phyloP scores from a whole-genome alignment of 2,797 vertebrate genomes.

The Sarcophilus harrisii region DNA sequence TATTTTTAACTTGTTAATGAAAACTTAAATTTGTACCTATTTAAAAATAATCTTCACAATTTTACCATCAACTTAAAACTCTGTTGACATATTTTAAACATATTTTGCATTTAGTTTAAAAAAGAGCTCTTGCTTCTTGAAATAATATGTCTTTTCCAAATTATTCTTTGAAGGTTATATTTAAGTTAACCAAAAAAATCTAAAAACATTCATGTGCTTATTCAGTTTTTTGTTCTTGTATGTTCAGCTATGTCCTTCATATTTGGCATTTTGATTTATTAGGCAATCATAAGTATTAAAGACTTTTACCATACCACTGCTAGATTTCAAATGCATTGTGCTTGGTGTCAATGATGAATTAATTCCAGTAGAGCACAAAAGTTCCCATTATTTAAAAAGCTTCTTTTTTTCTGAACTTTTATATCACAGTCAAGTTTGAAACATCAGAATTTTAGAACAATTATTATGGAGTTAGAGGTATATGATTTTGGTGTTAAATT shows the following conservation, averaged over 20 bases:
- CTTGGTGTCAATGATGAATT: conserved; percentile 94
- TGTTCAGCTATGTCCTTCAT: conserved; percentile 84
- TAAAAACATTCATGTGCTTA: conserved; percentile 68
- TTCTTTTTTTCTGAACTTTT: conserved; percentile 88
- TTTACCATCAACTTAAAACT: not conserved
- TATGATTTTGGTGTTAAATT: not conserved
- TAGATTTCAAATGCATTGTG: conserved; percentile 91
- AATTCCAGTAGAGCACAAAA: conserved; percentile 94
- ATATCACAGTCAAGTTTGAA: conserved; percentile 82
- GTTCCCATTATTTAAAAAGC: conserved; percentile 91
- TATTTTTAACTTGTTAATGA: conserved; percentile 51
- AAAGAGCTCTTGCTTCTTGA: conserved; percentile 26
- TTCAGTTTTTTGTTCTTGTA: conserved; percentile 80
- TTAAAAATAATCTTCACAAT: not conserved
- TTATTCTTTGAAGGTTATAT: conserved; percentile 61
- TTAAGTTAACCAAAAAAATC: conserved; percentile 65
- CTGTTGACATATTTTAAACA: conserved; percentile 47
- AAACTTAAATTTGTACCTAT: conserved; percentile 45
- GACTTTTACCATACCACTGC: conserved; percentile 86
- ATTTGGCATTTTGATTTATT: conserved; percentile 97
- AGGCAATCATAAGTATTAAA: conserved; percentile 92
- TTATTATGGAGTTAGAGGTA: conserved; percentile 67
- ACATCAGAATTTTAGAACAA: conserved; percentile 85
- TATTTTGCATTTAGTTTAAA: conserved; percentile 64
- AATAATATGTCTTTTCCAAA: conserved; percentile 57